Base-by-base conservation (phyloP, 2,113 vertebrate species). In the Meleagris gallopavo region DNA sequence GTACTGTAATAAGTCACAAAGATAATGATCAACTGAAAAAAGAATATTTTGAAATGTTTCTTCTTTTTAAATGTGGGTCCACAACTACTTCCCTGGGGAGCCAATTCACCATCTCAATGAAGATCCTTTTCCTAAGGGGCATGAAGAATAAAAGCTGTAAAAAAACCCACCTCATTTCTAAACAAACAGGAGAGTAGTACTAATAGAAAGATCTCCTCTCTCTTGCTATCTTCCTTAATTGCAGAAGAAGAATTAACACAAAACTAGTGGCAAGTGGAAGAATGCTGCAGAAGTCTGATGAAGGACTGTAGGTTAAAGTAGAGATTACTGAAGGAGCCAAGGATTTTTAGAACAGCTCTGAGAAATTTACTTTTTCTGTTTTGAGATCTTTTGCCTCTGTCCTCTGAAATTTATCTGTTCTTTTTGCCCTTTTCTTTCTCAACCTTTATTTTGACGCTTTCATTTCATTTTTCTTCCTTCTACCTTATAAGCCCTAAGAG, bases 391-490 rank as follows among this genome's bases (percentile, higher is more conserved):
- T 86, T 69, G 6, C 61, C 27, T 86, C 62, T 62, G 21, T 84
- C 38, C 67, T 83, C 86, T 36, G 70, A 89, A 78, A 88, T 72
- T 29, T 36, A 76, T 89, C 48, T 71, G 43, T 22, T 93, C 40
- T 74, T 74, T n/a, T 0, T 9, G 2, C 21, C 41, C 16, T 43
- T 43, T 43, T 43, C 41, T 43, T 43, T 43, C 16, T 4, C 12
- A 72, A 30, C 10, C 34, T 50, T 81, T 66, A 40, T 72, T 83
- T 70, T 2, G 9, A 58, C 66, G 60, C 29, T n/a, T 91, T 58
- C 24, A 62, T 94, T 91, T 67, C 16, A 80, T 91, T 94, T 78
- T 85, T 81, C 77, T 86, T 36, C 25, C 84, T 90, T 87, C 52
- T 91, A 77, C 72, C n/a, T 90, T 80, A 46, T 14, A 84, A 87